phyloP scores from a whole-genome alignment of 2,797 vertebrate species.

The Cetoscarus ocellatus region DNA sequence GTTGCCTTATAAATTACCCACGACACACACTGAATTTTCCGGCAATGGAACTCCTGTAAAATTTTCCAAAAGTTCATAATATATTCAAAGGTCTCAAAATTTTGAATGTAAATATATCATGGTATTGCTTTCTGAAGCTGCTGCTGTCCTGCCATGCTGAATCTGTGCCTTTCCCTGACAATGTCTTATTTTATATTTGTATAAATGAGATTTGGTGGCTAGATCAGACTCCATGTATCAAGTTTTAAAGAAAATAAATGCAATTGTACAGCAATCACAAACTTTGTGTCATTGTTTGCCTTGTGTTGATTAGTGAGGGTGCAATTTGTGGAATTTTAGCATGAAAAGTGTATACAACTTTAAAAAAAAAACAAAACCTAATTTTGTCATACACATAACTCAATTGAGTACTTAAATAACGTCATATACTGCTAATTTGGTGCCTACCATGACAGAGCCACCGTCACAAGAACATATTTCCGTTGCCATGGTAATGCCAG shows the following conservation, averaged over 20 bases:
- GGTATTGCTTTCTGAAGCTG: constrained; percentile 79
- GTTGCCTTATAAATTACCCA: constrained; percentile 74
- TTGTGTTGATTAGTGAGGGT: background rate
- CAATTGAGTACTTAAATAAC: too few species aligned
- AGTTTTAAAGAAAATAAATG: constrained; percentile 81
- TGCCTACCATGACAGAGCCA: too few species aligned
- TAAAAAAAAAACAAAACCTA: too few species aligned
- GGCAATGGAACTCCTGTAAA: constrained; percentile 55
- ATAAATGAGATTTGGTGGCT: constrained; percentile 66
- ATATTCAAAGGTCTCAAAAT: constrained; percentile 62
- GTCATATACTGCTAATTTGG: too few species aligned
- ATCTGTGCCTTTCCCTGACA: constrained; percentile 81
- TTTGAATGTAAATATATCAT: constrained; percentile 77
- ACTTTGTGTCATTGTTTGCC: constrained; percentile 15
- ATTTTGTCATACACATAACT: too few species aligned
- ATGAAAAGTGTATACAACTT: too few species aligned
- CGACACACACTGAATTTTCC: constrained; percentile 70
- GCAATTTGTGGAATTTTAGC: too few species aligned
- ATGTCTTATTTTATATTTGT: constrained; percentile 83
- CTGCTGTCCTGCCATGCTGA: constrained; percentile 84
- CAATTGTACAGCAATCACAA: constrained; percentile 48
- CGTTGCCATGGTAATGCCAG: too few species aligned
- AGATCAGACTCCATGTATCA: constrained; percentile 71
- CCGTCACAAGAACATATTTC: too few species aligned
- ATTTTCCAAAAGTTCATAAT: constrained; percentile 63